phyloP scores from a whole-genome alignment of 2,797 vertebrate species.

The Characodon lateralis region DNA sequence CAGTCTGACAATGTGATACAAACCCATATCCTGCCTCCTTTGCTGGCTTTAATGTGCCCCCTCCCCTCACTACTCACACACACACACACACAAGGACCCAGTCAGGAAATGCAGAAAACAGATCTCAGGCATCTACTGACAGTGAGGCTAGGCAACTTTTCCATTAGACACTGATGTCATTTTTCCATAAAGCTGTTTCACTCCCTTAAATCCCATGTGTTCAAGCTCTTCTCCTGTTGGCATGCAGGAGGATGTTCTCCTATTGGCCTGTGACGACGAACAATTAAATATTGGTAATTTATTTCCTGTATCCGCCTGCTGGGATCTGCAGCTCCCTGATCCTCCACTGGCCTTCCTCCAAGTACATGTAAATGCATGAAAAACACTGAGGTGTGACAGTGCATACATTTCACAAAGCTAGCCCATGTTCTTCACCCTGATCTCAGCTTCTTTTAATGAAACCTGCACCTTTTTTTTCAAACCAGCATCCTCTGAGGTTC shows the following conservation, averaged over 20 bases:
- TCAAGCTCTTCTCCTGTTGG: conserved; percentile 47
- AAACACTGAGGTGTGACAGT: conserved; percentile 47
- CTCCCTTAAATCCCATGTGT: conserved; percentile 52
- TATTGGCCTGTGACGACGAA: not conserved
- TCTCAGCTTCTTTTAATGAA: not conserved
- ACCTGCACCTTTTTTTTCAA: not conserved
- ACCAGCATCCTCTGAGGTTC: not conserved
- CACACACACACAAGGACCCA: conserved; percentile 2
- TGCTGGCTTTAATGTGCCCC: not conserved
- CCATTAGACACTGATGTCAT: conserved; percentile 65
- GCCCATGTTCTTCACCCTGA: conserved; percentile 6
- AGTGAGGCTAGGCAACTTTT: conserved; percentile 55
- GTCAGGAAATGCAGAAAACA: conserved; percentile 71
- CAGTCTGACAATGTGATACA: conserved; percentile 40
- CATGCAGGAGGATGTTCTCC: not conserved
- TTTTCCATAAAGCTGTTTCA: conserved; percentile 63
- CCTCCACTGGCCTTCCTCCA: not conserved
- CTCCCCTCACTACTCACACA: not conserved
- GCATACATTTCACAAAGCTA: conserved; percentile 47
- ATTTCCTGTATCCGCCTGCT: not conserved
- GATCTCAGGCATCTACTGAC: conserved; percentile 60
- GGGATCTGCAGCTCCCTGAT: conserved; percentile 6
- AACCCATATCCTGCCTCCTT: conserved; percentile 31
- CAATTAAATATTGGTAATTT: not conserved
- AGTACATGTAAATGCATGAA: conserved; percentile 59